Base-by-base conservation (phyloP, 2,888 invertebrate genomes). In the Drosophila nr. medialis region DNA sequence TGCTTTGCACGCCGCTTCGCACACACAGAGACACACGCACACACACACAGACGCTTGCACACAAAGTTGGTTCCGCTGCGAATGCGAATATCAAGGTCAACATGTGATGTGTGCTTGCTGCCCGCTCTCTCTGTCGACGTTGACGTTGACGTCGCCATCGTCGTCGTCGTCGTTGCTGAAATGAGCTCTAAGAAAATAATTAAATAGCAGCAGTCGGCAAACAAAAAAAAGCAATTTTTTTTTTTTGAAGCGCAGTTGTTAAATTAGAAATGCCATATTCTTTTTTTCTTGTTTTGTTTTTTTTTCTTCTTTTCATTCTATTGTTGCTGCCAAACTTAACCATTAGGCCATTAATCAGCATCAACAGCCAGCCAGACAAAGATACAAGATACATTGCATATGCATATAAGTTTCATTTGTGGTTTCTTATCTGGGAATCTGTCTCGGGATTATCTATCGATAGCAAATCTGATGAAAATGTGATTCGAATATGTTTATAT, bases 51-150 rank as follows among this genome's bases (percentile, higher is more conserved):
- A 53, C 64, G 48, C 54, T 62, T 64, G 58, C 80, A 72, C 64
- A 71, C 77, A 69, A 73, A 73, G 80, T 81, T 89, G 75, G 91
- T 91, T 91, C 90, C 90, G 91, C 89, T 89, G 91, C 89, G 91
- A 91, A 87, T 90, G 91, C 91, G 91, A 90, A 89, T 87, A 89
- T 91, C 91, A 91, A 91, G 91, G 91, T 91, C 91, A 89, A 80
- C 85, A 77, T 83, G 89, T 85, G 87, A 85, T 83, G 81, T 87
- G 81, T 76, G 80, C 53, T 61, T 60, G 55, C 60, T 62, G 67
- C 62, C 51, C 61, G 54, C 55, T 40, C 38, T 29, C 64, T 56
- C 75, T 38, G 38, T 45, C 32, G 29, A 21, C 54, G 60, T 40
- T 40, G 51, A n/a, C 48, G 48, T 24, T 40, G 51, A 6, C 53